Conservation (phyloP, 2,888 invertebrate genomes). For the Chorisops tibialis region DNA sequence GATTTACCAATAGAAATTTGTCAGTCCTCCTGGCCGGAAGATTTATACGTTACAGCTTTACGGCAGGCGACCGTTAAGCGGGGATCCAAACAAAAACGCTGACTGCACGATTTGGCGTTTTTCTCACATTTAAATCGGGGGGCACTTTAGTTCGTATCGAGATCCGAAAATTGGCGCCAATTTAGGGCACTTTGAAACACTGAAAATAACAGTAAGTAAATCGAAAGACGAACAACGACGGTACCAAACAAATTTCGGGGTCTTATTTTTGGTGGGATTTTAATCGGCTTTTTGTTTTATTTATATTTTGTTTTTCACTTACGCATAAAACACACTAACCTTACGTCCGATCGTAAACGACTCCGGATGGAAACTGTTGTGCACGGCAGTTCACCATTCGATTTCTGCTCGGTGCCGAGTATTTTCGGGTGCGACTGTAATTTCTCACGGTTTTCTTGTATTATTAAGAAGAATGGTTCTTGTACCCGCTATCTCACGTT, state of each 20-base stretch:
- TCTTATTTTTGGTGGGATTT: too few species aligned
- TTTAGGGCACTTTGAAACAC: not conserved
- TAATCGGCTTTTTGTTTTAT: not conserved
- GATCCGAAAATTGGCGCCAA: too few species aligned
- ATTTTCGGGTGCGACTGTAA: constrained; percentile 6
- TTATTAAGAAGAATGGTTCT: too few species aligned
- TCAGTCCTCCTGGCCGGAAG: too few species aligned
- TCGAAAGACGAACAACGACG: not conserved
- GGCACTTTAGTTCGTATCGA: too few species aligned
- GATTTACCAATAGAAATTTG: too few species aligned
- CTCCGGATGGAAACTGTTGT: constrained; percentile 28
- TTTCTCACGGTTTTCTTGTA: constrained; percentile 24
- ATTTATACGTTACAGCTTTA: too few species aligned
- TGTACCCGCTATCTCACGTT: too few species aligned
- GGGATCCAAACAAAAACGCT: too few species aligned
- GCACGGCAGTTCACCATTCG: not conserved
- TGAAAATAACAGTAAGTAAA: not conserved
- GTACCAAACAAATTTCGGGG: not conserved
- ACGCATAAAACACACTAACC: constrained; percentile 24
- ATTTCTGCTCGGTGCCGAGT: not conserved
- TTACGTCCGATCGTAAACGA: constrained; percentile 29
- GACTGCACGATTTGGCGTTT: too few species aligned
- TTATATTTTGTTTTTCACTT: not conserved
- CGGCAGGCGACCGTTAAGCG: too few species aligned
- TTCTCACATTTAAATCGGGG: too few species aligned